Conservation (phyloP, 2,113 vertebrate species). For the Pollachius pollachius region DNA sequence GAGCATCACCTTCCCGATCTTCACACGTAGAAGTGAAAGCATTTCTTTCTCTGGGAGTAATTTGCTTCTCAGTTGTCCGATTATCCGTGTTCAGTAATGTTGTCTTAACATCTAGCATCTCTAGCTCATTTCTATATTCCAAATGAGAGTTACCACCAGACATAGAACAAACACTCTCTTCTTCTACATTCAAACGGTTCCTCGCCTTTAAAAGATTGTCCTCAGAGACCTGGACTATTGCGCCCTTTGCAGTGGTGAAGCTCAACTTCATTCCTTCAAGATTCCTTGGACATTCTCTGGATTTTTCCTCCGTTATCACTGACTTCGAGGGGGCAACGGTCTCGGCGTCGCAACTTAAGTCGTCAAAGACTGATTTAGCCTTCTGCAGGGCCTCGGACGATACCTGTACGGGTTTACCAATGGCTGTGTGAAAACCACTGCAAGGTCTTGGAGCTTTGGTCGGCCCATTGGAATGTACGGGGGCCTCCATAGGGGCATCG, state of each 20-base stretch:
- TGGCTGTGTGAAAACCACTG: constrained; percentile 77
- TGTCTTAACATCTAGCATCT: no score
- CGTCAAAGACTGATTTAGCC: constrained; percentile 66
- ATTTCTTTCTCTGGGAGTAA: no score
- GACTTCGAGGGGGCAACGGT: constrained; percentile 6
- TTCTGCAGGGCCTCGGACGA: constrained; percentile 65
- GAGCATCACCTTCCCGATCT: no score
- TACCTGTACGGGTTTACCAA: constrained; percentile 73
- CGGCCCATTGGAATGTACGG: no score
- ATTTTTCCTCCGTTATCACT: background rate
- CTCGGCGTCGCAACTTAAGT: constrained; percentile 48
- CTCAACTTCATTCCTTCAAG: constrained; percentile 43
- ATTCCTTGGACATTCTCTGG: background rate
- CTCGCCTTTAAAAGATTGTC: constrained; percentile 71
- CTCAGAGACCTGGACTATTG: constrained; percentile 71
- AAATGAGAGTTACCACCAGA: no score
- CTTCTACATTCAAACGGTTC: constrained; percentile 64
- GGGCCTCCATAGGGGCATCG: no score
- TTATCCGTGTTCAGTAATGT: no score
- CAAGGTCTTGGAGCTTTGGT: no score
- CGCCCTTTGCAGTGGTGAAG: constrained; percentile 78
- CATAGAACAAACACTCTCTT: no score
- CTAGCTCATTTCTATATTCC: no score
- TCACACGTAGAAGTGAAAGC: no score
- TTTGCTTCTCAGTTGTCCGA: no score